Base-by-base conservation (phyloP, 2,113 vertebrate species). In the Eupsittula cactorum region DNA sequence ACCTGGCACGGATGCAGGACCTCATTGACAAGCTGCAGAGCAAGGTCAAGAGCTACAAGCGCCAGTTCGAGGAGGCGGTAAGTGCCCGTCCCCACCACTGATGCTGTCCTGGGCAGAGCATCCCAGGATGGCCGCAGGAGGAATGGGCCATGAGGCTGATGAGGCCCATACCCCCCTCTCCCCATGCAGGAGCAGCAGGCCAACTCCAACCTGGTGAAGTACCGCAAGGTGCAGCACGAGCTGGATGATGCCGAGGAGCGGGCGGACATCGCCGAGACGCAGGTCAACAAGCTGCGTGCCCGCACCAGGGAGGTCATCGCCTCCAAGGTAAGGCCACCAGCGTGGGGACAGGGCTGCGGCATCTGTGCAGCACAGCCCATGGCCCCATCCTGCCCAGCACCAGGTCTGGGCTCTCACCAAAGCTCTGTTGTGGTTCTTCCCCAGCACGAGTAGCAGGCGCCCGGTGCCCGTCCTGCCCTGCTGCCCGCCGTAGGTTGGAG, bases 21-120 rank as follows among this genome's bases (percentile, higher is more conserved):
- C 98, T 99, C 88, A 98, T 99, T 4, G 98, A 99, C 46, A 99
- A 99, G 84, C 98, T 99, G 93, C 99, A 99, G 97, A 97, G 98
- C 95, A 99, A 99, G 97, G 98, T 99, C 94, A 99, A 99, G 98
- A 98, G 98, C 97, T 99, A 99, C 97, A 99, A 99, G 97, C 98
- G 98, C 81, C 99, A 99, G 97, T 98, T 98, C 2, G 99, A 99
- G 92, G 98, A 98, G 49, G 99, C 98, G 8, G 99, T 99, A 95
- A 98, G 99, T 98, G 69, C n/a, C 46, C 0, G 0, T 37, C 41
- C 42, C 49, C 14, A 13, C 8, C 1, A 1, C 16, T 8, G 8
- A 17, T 23, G 78, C 69, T 14, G 20, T 11, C 7, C 10, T 0
- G 28, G 35, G 21, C 3, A 6, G 27, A 10, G 29, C 44, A 21